Base-by-base conservation (phyloP, 2,113 vertebrate genomes). In the Forbesichthys agassizii region DNA sequence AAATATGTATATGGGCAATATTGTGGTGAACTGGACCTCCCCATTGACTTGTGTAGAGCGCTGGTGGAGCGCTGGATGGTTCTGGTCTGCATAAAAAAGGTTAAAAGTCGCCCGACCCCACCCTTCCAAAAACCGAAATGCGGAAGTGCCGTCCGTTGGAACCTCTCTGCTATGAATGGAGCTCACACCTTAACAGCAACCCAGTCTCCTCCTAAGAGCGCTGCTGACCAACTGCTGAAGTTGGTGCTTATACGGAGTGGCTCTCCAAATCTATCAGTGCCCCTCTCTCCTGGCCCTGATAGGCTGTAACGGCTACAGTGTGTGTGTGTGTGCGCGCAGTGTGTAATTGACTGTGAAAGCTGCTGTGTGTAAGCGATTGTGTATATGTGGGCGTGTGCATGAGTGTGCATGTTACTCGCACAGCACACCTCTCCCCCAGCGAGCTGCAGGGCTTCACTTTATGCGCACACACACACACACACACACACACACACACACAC, bases 181-280 rank as follows among this genome's bases (percentile, higher is more conserved):
- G 51, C 72, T 68, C 80, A 85, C 84, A 82, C 79, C 88, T 68
- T 57, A 79, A 81, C 64, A 54, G 77, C 60, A 73, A 76, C 55
- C 87, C 74, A 27, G 64, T 81, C 81, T 74, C 80, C 74, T 84
- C 86, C 83, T 83, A 85, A 87, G 83, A 49, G 76, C 85, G 48
- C 67, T 10, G 27, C 48, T 63, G 68, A 71, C 51, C 66, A 69
- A 75, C 58, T 69, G 79, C 78, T 78, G 79, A 85, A 85, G 82
- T 74, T 84, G 84, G 84, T 84, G 86, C 88, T 90, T 86, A 84
- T 76, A 86, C 86, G 84, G 89, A 90, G 88, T 84, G 87, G 78
- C 83, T 75, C 88, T 89, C 78, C 83, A 85, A 87, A 85, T 86
- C 83, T 82, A 88, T 84, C 86, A 83, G 77, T 79, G 75, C 80